phyloP scores from a whole-genome alignment of 2,797 vertebrate genomes.

The Gouania willdenowi region DNA sequence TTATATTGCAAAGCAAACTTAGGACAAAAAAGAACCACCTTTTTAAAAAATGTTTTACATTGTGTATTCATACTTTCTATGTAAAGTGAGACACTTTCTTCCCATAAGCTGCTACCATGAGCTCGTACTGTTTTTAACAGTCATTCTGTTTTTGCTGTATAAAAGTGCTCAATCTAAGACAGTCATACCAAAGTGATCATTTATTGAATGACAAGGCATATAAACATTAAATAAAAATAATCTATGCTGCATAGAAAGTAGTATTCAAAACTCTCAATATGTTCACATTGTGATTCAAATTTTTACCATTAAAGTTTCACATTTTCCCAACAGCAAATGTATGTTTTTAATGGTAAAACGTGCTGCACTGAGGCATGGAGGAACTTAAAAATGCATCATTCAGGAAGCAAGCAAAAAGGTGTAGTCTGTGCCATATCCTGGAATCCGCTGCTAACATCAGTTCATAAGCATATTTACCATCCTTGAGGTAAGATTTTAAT shows the following conservation, averaged over 20 bases:
- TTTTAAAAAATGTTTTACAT: constrained; percentile 31
- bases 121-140: constrained; percentile 14
- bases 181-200: constrained; percentile 52
- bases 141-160: constrained; percentile 17
- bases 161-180: constrained; percentile 42
- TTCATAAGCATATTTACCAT: constrained; percentile 36
- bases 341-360: constrained; percentile 48
- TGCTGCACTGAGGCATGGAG: constrained; percentile 32
- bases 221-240: constrained; percentile 38
- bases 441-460: constrained; percentile 52
- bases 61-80: constrained; percentile 28
- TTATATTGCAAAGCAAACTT: constrained; percentile 30
- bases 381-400: constrained; percentile 51
- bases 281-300: constrained; percentile 27
- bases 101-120: constrained; percentile 27
- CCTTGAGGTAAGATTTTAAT: constrained; percentile 62
- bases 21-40: constrained; percentile 30
- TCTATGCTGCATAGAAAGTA: constrained; percentile 68
- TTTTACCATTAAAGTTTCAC: constrained; percentile 21
- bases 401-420: constrained; percentile 61
- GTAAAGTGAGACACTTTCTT: constrained; percentile 25
- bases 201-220: constrained; percentile 66
- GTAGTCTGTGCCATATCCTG: constrained; percentile 66
- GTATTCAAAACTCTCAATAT: constrained; percentile 48
- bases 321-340: constrained; percentile 24